Percentiles rank a stretch among this genome's conserved stretches.
Conservation (phyloP, 2,797 vertebrate species). For the Periophthalmus magnuspinnatus region DNA sequence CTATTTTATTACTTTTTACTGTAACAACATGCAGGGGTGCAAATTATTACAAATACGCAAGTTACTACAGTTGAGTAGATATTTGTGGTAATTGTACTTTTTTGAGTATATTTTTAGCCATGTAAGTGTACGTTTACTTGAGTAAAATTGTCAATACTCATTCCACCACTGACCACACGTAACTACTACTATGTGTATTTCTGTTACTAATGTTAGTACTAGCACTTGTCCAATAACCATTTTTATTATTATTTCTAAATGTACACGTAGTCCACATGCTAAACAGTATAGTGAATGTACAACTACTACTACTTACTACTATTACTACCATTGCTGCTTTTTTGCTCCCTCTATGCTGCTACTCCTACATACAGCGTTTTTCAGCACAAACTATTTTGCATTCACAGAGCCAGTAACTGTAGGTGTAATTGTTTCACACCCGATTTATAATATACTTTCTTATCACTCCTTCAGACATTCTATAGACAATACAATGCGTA, state of each 20-base stretch:
- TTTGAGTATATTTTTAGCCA: too few relatives aligned
- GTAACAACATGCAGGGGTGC: too few relatives aligned
- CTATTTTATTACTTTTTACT: neutral
- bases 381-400: constrained; percentile 18
- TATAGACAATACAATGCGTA: neutral
- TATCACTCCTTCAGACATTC: neutral
- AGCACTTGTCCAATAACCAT: neutral
- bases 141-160: too few relatives aligned
- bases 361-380: constrained; percentile 12
- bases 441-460: neutral
- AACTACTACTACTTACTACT: constrained; percentile 1
- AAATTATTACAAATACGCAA: too few relatives aligned
- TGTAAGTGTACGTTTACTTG: too few relatives aligned
- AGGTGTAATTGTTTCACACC: constrained; percentile 5
- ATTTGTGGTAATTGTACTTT: too few relatives aligned
- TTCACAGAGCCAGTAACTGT: constrained; percentile 7
- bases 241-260: neutral
- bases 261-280: neutral
- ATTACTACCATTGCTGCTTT: neutral
- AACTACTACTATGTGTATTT: neutral
- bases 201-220: neutral
- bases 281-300: neutral
- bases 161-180: too few relatives aligned
- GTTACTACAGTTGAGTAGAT: too few relatives aligned
- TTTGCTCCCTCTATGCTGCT: neutral